phyloP scores from a whole-genome alignment of 1,140 invertebrate genomes.

The Solenopsis invicta region DNA sequence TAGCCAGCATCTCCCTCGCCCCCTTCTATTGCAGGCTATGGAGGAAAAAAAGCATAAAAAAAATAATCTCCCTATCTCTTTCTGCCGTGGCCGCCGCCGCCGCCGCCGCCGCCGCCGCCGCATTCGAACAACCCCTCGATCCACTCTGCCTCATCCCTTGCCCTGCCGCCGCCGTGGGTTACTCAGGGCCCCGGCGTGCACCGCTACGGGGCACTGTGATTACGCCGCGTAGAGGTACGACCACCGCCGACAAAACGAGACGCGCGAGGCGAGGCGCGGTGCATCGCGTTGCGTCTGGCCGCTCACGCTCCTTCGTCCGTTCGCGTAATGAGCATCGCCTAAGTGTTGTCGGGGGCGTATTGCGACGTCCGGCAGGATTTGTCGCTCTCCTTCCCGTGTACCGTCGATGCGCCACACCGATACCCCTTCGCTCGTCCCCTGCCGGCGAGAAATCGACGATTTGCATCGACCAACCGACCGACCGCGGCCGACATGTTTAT shows the following conservation, averaged over 20 bases:
- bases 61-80: constrained; percentile 44
- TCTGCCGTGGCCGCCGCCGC: background rate
- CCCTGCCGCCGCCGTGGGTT: constrained; percentile 74
- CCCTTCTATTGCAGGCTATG: constrained; percentile 55
- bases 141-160: constrained; percentile 64
- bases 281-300: constrained; percentile 65
- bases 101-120: constrained; percentile 28
- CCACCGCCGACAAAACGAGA: constrained; percentile 84
- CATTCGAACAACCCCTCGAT: constrained; percentile 45
- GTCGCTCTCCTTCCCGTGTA: constrained; percentile 14
- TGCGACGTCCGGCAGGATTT: constrained; percentile 54
- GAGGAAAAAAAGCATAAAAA: constrained; percentile 20
- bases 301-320: constrained; percentile 53
- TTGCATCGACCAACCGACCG: constrained; percentile 44
- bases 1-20: constrained; percentile 57
- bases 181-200: constrained; percentile 69
- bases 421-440: background rate
- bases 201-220: constrained; percentile 86
- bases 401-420: background rate
- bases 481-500: constrained; percentile 50
- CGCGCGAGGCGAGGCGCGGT: constrained; percentile 68
- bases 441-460: constrained; percentile 25
- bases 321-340: constrained; percentile 80
- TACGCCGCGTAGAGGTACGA: constrained; percentile 79
- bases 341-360: constrained; percentile 38